phyloP scores from a whole-genome alignment of 2,888 invertebrate species.

The Thelaira solivaga region DNA sequence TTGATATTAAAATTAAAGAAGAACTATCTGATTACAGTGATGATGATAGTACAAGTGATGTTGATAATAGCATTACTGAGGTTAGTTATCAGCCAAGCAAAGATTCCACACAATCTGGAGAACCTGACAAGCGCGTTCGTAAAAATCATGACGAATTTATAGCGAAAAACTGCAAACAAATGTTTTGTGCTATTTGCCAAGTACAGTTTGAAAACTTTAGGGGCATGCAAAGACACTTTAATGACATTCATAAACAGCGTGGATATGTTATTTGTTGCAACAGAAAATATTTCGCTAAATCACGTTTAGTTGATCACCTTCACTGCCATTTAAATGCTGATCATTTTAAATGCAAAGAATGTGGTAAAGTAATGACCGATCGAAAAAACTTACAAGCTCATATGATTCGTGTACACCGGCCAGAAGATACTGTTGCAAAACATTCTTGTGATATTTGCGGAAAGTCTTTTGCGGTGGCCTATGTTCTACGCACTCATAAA shows the following conservation, averaged over 20 bases:
- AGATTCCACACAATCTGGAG: constrained; percentile 65
- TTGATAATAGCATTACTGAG: constrained; percentile 63
- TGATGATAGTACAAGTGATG: constrained; percentile 61
- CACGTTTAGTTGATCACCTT: constrained; percentile 69
- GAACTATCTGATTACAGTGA: constrained; percentile 27
- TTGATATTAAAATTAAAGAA: constrained; percentile 50
- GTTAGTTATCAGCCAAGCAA: constrained; percentile 63
- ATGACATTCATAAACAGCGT: too few relatives aligned
- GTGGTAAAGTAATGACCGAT: constrained; percentile 67
- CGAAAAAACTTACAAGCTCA: constrained; percentile 68
- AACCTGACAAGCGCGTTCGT: too few relatives aligned
- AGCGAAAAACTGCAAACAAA: constrained; percentile 68
- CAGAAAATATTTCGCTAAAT: constrained; percentile 68
- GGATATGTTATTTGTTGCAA: constrained; percentile 72
- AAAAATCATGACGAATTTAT: constrained; percentile 69
- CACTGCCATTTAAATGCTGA: constrained; percentile 71
- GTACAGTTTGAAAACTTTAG: constrained; percentile 69
- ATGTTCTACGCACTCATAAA: constrained; percentile 69
- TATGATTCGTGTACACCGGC: constrained; percentile 71
- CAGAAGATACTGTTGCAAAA: constrained; percentile 68
- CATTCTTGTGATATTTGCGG: constrained; percentile 71
- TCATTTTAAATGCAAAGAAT: constrained; percentile 70
- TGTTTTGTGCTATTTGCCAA: constrained; percentile 69
- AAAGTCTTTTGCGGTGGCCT: constrained; percentile 69
- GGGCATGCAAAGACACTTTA: constrained; percentile 68